Conservation (phyloP, 2,797 vertebrate genomes). For the Coregonus sp. region DNA sequence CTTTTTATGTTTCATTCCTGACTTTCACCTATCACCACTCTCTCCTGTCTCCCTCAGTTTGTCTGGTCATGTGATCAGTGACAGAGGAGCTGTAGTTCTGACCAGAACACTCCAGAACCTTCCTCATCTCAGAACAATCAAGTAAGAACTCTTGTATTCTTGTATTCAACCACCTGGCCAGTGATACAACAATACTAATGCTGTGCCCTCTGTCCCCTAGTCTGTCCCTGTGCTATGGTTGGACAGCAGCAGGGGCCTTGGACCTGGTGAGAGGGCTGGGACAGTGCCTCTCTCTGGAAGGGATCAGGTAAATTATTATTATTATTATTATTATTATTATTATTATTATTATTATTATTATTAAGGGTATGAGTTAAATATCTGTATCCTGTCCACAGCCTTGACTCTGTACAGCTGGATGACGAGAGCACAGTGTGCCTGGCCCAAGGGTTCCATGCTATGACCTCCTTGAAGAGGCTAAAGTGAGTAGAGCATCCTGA, state of each 20-base stretch:
- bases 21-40: background rate
- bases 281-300: conserved; percentile 57
- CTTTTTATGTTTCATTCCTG: background rate
- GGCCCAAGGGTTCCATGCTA: conserved; percentile 56
- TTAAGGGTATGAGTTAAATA: background rate
- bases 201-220: conserved; percentile 49
- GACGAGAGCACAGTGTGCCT: conserved; percentile 57
- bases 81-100: conserved; percentile 55
- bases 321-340: too few species aligned
- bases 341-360: too few species aligned
- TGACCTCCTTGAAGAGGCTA: conserved; percentile 70
- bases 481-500: conserved; percentile 69
- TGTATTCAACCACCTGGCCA: background rate
- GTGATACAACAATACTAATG: background rate
- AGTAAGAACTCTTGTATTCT: background rate
- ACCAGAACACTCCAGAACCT: conserved; percentile 48
- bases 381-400: conserved; percentile 60
- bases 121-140: background rate
- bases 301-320: conserved; percentile 62
- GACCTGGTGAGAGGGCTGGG: conserved; percentile 60
- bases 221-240: conserved; percentile 63
- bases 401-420: conserved; percentile 72
- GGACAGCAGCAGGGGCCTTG: conserved; percentile 46
- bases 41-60: conserved; percentile 64
- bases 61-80: conserved; percentile 68